Evolutionary conservation across 1,140 invertebrate genomes (phyloP).

Genomic region (Homarus americanus): DNA sequence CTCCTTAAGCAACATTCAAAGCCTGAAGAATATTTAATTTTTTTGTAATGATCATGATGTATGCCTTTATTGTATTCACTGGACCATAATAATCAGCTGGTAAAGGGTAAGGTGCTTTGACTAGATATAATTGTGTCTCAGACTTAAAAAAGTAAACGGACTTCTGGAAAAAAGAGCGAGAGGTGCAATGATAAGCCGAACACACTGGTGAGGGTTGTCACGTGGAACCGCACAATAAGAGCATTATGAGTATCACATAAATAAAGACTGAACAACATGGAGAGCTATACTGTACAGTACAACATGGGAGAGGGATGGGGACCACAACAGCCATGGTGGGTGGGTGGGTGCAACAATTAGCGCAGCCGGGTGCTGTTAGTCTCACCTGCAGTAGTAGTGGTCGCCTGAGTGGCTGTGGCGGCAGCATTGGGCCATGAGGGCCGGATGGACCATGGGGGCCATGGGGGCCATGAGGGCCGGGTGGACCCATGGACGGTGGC

Average conservation of each 20-base stretch:
- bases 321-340: slow-evolving; percentile 25
- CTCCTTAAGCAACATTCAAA: too few species aligned
- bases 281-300: too few species aligned
- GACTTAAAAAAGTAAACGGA: not conserved
- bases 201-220: slow-evolving; percentile 30
- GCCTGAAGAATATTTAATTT: too few species aligned
- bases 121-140: not conserved
- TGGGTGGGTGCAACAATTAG: slow-evolving; percentile 61
- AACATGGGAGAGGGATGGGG: slow-evolving; percentile 12
- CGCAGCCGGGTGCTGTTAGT: slow-evolving; percentile 68
- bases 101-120: not conserved
- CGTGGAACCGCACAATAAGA: slow-evolving; percentile 14
- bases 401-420: slow-evolving; percentile 70
- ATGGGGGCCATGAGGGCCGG: slow-evolving; percentile 52
- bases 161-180: not conserved
- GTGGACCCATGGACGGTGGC: slow-evolving; percentile 55
- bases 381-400: slow-evolving; percentile 72
- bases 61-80: too few species aligned
- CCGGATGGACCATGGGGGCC: slow-evolving; percentile 48
- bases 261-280: slow-evolving; percentile 41
- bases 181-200: slow-evolving; percentile 13
- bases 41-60: too few species aligned
- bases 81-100: too few species aligned
- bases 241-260: slow-evolving; percentile 31
- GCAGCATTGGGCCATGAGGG: slow-evolving; percentile 63